These are phyloP conservation scores for Rhizomys pruinosus DNA, from an alignment of 2,113 vertebrate species.

Conservation along the genomic window DNA sequence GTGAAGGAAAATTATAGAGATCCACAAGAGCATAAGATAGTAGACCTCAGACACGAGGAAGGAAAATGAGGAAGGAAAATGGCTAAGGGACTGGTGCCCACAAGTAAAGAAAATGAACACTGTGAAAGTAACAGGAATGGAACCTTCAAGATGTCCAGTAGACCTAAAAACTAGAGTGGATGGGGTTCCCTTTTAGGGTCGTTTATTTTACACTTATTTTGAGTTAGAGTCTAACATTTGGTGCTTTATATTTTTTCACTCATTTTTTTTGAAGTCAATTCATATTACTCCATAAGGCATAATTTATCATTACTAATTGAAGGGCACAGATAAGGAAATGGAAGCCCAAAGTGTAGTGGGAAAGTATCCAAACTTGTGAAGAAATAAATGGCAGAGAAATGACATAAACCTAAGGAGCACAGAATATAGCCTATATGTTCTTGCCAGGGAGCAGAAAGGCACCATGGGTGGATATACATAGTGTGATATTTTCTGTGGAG, in stretches of 20 bases:
- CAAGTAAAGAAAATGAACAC: neutral
- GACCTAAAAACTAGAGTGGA: neutral
- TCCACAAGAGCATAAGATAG: neutral
- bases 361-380: slow-evolving; percentile 21
- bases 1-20: neutral
- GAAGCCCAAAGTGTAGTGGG: neutral
- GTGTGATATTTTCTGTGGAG: neutral
- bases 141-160: neutral
- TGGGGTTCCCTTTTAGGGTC: neutral
- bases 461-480: neutral
- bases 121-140: neutral
- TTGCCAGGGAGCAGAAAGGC: neutral
- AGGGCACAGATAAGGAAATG: neutral
- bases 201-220: neutral
- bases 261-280: neutral
- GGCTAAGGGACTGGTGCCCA: neutral
- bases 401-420: neutral
- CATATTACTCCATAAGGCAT: neutral
- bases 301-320: neutral
- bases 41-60: neutral
- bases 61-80: slow-evolving; percentile 15
- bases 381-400: slow-evolving; percentile 27
- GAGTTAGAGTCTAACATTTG: neutral
- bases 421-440: neutral
- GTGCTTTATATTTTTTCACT: slow-evolving; percentile 14